Base-by-base conservation (phyloP, 2,113 vertebrate species). In the Thermophis baileyi region DNA sequence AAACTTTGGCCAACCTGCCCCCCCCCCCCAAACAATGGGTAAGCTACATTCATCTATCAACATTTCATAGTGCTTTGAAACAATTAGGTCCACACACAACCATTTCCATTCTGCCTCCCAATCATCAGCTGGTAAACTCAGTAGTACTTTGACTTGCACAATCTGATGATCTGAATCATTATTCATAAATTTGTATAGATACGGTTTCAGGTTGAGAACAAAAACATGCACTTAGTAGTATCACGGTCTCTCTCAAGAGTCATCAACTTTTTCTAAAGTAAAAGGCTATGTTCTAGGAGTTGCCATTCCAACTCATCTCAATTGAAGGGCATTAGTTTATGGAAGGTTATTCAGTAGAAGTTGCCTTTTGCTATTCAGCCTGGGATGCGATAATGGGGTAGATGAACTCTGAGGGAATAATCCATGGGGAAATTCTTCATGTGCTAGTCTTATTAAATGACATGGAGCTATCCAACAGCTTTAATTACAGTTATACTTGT, bases 101-200 rank as follows among this genome's bases (percentile, higher is more conserved):
- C 1, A 18, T 91, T 94, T 93, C 91, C 85, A 94, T 40, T 57
- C 49, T 53, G 81, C 93, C 87, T 12, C 89, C 91, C 88, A 51
- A 74, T 93, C 18, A 85, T 94, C 63, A 91, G 85, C 55, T 30
- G 91, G 35, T 55, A 24, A 69, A 89, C n/a, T 87, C 81, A 60
- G 22, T 0, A 4, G 91, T 27, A 55, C 40, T 47, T 85, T 49
- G 89, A 90, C 90, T 95, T 55, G 35, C 46, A 93, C 27, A 90
- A 92, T 50, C 91, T 87, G 50, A 93, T 90, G 60, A 81, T 0
- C 88, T 46, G 51, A 94, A 69, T 91, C 85, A 87, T 88, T 35
- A 1, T 55, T 47, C 44, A 89, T 0, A 92, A 95, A 93, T 94
- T 93, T 90, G 91, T 91, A 90, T n/a, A 35, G 18, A 30, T 10